These are phyloP conservation scores for Mionectes olivaceus DNA, from an alignment of 2,797 vertebrate genomes.

Conservation along the genomic window DNA sequence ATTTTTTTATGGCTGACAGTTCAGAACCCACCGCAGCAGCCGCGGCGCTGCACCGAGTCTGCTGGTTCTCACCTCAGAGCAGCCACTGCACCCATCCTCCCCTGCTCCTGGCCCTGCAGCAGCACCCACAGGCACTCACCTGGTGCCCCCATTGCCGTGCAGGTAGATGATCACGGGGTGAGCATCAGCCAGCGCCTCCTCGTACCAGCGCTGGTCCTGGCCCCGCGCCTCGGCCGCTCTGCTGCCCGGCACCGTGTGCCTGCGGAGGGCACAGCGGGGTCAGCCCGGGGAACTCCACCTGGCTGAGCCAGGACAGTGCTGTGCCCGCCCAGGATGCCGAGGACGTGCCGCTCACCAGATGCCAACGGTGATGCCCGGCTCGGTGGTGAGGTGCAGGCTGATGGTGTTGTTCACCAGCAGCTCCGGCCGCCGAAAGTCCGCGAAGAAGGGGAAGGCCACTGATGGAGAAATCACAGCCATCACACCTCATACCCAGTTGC, in stretches of 20 bases:
- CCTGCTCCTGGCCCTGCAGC: neutral
- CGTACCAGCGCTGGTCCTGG: slow-evolving; percentile 31
- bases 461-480: neutral
- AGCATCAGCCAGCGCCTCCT: slow-evolving; percentile 11
- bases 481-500: rapidly evolving
- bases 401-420: slow-evolving; percentile 22
- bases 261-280: neutral
- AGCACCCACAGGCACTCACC: neutral
- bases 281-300: neutral
- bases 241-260: slow-evolving; percentile 46
- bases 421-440: neutral
- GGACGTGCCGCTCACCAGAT: slow-evolving; percentile 11
- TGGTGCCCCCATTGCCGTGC: slow-evolving; percentile 57
- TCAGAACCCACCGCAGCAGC: rapidly evolving
- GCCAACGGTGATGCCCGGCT: neutral
- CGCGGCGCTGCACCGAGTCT: rapidly evolving
- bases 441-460: neutral
- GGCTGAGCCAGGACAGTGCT: neutral
- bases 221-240: neutral
- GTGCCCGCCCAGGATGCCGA: rapidly evolving
- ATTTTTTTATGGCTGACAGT: rapidly evolving
- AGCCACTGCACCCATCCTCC: neutral
- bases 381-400: slow-evolving; percentile 25
- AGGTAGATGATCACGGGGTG: slow-evolving; percentile 63
- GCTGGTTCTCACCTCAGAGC: neutral